Evolutionary conservation across 2,113 vertebrate genomes (phyloP), one percentile per base, ranked within the genome.

Genomic region (Struthidea cinerea): DNA sequence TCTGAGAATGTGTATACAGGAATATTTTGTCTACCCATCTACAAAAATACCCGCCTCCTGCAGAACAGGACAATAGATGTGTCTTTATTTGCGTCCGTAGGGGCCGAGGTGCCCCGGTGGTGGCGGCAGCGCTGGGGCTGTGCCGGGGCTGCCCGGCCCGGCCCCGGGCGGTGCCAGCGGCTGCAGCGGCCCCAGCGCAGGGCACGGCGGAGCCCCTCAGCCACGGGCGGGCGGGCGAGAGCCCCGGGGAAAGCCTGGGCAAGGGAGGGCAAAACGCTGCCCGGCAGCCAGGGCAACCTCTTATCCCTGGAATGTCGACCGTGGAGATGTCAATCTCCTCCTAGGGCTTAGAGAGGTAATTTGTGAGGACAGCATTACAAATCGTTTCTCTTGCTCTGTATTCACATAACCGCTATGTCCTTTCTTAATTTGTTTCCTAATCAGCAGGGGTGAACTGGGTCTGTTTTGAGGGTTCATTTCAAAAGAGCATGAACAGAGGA

Each of bases 81-180:
- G 16, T 16, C 18, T 26, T 59, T 50, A 37, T 49, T 74, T 69
- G 9, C 56, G 16, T 9, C 28, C 41, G 14, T 2, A 2, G 0
- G 0, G 0, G 7, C 1, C 2, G 8, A 5, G 28, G 10, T 24
- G 13, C 6, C 22, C 33, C 0, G 0, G 42, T 0, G 8, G 16
- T 5, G 41, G 6, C 1, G 4, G 21, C 33, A 16, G 35, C 4
- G 4, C 16, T 1, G 20, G 5, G 6, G 16, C 8, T 5, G 24
- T 35, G 35, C 30, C 53, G 53, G 52, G 52, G 52, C 52, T 53
- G 52, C 28, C 50, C 6, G 27, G 50, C 3, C 52, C 52, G 52
- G 52, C 9, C 52, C 52, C 52, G 2, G 57, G 53, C 26, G 12
- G 32, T 30, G 9, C 26, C 67, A 16, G 22, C 3, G 9, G 61